These are phyloP conservation scores for Siderastrea siderea DNA, from an alignment of 92 coral and sea anemone species.

Conservation along the genomic window DNA sequence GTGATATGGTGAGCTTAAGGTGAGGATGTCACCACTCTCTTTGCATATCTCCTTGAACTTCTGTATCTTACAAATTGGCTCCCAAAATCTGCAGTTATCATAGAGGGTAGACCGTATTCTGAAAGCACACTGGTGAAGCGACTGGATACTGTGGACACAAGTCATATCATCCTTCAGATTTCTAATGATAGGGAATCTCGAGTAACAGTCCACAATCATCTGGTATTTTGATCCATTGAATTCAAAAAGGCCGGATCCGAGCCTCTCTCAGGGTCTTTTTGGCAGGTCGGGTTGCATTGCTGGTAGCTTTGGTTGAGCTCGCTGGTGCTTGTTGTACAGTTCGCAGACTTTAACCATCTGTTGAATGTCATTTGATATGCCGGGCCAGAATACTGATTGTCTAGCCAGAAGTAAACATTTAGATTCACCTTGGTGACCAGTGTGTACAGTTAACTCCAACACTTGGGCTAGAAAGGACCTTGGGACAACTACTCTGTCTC, in stretches of 20 bases:
- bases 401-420: slow-evolving; percentile 67
- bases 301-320: slow-evolving; percentile 57
- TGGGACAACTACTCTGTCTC: slow-evolving; percentile 39
- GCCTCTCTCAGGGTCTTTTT: slow-evolving; percentile 61
- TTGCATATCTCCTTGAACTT: slow-evolving; percentile 47
- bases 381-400: slow-evolving; percentile 50
- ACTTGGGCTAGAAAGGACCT: slow-evolving; percentile 39
- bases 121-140: slow-evolving; percentile 64
- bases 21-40: slow-evolving; percentile 35
- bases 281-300: slow-evolving; percentile 71
- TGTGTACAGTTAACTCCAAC: slow-evolving; percentile 37
- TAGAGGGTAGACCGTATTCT: slow-evolving; percentile 54
- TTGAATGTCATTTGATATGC: slow-evolving; percentile 42
- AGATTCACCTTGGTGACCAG: slow-evolving; percentile 69
- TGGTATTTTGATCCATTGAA: slow-evolving; percentile 35
- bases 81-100: slow-evolving; percentile 51
- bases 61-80: slow-evolving; percentile 58
- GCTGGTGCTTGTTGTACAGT: slow-evolving; percentile 60
- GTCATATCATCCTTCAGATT: slow-evolving; percentile 60
- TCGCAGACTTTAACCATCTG: slow-evolving; percentile 64
- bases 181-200: slow-evolving; percentile 67
- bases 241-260: slow-evolving; percentile 42
- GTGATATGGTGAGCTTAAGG: slow-evolving; percentile 64
- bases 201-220: slow-evolving; percentile 68
- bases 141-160: slow-evolving; percentile 51